Conservation (phyloP, 2,888 invertebrate species). For the Melieria omissa region DNA sequence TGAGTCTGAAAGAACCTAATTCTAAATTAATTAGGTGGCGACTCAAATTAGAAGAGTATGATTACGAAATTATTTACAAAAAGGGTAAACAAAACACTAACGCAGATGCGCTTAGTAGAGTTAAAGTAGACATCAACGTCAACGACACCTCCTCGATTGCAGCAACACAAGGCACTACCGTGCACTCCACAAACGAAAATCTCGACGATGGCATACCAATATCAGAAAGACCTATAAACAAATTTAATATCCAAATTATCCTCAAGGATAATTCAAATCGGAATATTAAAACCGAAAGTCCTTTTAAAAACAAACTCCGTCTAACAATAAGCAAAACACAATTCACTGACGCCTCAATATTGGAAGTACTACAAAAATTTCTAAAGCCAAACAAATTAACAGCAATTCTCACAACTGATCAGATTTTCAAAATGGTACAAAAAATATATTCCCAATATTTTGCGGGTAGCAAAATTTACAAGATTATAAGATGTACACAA, state of each 20-base stretch:
- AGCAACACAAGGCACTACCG: neutral
- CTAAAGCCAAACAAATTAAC: neutral
- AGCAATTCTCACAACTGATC: neutral
- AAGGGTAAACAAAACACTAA: constrained; percentile 5
- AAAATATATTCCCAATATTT: no score
- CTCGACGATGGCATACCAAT: neutral
- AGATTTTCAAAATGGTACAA: neutral
- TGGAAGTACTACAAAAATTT: neutral
- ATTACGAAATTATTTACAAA: neutral
- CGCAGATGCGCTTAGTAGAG: constrained; percentile 8
- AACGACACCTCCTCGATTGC: neutral
- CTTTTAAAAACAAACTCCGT: neutral
- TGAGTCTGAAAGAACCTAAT: neutral
- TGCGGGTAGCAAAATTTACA: no score
- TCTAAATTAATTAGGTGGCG: neutral
- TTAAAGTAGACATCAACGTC: neutral
- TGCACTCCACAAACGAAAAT: neutral
- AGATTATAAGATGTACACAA: no score
- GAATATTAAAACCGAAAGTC: neutral
- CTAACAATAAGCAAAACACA: neutral
- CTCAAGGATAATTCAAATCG: neutral
- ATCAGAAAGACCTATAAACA: neutral
- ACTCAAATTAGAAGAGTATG: neutral
- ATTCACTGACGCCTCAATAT: neutral
- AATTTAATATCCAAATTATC: neutral